Percentiles rank a stretch among this genome's conserved stretches.
Evolutionary conservation across 2,797 vertebrate genomes (phyloP).

Genomic region (Clamator glandarius): DNA sequence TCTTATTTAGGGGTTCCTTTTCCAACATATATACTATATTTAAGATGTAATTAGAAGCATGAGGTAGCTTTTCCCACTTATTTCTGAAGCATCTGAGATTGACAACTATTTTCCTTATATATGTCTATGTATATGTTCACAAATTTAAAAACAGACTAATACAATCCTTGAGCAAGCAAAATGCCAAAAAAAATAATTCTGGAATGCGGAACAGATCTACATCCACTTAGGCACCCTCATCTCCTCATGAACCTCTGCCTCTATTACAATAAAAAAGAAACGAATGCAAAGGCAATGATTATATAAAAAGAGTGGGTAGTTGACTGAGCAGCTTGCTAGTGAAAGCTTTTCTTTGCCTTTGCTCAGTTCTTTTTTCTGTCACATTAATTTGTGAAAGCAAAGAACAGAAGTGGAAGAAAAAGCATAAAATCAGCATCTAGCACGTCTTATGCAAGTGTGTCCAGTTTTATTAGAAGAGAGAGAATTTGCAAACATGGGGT

Average conservation of each 20-base stretch:
- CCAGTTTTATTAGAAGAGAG: background rate
- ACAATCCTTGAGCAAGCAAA: background rate
- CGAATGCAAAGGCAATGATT: background rate
- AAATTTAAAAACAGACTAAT: slow-evolving; percentile 35
- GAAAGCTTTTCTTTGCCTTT: background rate
- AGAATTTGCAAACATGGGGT: background rate
- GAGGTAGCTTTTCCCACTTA: slow-evolving; percentile 3
- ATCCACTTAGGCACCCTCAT: background rate
- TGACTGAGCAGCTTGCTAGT: background rate
- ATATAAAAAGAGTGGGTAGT: background rate
- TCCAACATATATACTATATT: background rate
- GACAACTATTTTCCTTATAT: slow-evolving; percentile 13
- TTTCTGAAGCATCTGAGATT: background rate
- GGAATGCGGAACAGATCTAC: background rate
- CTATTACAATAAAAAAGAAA: background rate
- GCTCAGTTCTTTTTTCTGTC: background rate
- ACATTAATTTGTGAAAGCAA: background rate
- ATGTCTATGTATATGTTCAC: background rate
- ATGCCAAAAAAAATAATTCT: slow-evolving; percentile 10
- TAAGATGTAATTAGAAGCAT: background rate
- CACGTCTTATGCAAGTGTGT: background rate
- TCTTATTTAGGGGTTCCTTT: background rate
- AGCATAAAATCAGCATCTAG: background rate
- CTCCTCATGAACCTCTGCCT: background rate
- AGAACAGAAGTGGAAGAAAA: background rate